A percentile compares a stretch with the other conserved stretches of the same genome.
Conservation (phyloP, 2,113 vertebrate species). For the Falcunculus frontatus region DNA sequence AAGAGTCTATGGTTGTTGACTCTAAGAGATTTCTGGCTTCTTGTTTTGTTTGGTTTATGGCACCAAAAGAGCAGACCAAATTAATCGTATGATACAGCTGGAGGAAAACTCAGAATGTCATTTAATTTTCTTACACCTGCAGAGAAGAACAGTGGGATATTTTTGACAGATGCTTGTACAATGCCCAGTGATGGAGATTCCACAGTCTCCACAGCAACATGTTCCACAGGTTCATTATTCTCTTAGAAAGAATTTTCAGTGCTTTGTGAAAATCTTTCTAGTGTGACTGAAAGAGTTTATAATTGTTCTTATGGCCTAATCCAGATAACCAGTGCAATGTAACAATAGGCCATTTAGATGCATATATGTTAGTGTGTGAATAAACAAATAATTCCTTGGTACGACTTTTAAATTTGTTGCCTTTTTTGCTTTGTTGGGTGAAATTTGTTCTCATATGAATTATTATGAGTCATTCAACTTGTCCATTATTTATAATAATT, state of each 20-base stretch:
- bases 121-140: background rate
- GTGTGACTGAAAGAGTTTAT: background rate
- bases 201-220: background rate
- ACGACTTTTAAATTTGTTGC: background rate
- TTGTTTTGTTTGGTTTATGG: background rate
- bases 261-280: background rate
- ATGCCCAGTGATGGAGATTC: background rate
- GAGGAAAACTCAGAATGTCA: background rate
- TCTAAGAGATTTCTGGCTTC: background rate
- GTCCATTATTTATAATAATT: background rate
- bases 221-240: background rate
- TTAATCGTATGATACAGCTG: background rate
- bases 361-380: background rate
- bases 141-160: background rate
- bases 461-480: background rate
- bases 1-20: background rate
- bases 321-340: background rate
- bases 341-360: background rate
- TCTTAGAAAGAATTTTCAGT: background rate
- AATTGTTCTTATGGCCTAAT: background rate
- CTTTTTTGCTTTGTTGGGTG: background rate
- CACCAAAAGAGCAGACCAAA: background rate
- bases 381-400: background rate
- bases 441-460: background rate
- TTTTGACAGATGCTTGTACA: background rate